Base-by-base conservation (phyloP, 1,140 invertebrate genomes). In the Portunus trituberculatus region DNA sequence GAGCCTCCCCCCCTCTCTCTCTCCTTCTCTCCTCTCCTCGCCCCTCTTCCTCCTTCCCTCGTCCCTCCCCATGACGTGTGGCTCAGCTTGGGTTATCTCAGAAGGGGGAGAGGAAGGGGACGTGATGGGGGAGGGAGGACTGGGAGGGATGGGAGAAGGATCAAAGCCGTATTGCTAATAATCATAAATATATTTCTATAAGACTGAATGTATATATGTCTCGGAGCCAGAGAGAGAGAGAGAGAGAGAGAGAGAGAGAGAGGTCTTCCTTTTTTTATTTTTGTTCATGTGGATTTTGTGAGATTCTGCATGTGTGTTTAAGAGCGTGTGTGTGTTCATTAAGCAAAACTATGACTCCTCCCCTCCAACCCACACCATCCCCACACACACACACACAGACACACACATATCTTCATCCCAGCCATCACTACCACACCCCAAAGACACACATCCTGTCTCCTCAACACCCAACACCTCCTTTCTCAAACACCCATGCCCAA, bases 171-270 rank as follows among this genome's bases (percentile, higher is more conserved):
- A 46, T 45, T 39, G 86, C 86, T 88, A 88, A 88, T 45, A 88
- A 88, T 88, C 86, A 88, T 88, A 88, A 88, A 39, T 88, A 45
- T 45, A 20, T 88, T 88, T 88, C 45, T 46, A 45, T 88, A 88
- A 88, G 32, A 39, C 45, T 39, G 16, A 25, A 20, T 31, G 31
- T 20, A 20, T 39, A 39, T 39, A 39, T 39, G 39, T 39, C 39
- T 39, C 1, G 39, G 39, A 39, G 87, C 39, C 39, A 59, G 48
- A n/a, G 48, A 91, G 48, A 91, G 90, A 91, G 48, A 91, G 90
- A 59, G 90, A 91, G 67, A 76, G 67, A 76, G 67, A 76, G 67
- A 76, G 67, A 76, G 67, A 76, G 67, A 76, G 45, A 88, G 86
- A 88, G 86, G 48, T 52, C 14, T 52, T 52, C 48, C 14, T 6